Evolutionary conservation across 2,797 vertebrate species (phyloP).

Genomic region (Balearica regulorum): DNA sequence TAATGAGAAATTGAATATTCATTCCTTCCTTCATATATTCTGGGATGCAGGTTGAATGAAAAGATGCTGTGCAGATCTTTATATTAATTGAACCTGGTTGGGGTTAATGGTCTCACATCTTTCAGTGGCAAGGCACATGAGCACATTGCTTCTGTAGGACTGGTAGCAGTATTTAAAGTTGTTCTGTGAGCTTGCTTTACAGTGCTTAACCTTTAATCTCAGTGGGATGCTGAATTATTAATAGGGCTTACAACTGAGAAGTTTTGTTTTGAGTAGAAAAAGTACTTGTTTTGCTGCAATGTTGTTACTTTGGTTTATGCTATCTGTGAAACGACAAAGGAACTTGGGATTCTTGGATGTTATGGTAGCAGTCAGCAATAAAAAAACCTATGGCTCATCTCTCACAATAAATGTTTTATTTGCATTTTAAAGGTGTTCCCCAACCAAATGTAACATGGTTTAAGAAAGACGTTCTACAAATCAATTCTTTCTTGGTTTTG

Average conservation of each 20-base stretch:
- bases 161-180: not conserved
- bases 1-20: not conserved
- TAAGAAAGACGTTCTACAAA: slow-evolving; percentile 65
- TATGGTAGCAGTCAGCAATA: rapidly evolving
- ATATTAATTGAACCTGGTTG: not conserved
- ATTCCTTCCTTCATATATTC: not conserved
- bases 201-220: not conserved
- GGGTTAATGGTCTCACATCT: not conserved
- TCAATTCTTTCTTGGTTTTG: slow-evolving; percentile 56
- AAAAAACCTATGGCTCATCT: not conserved
- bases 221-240: not conserved
- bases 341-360: not conserved
- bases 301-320: not conserved
- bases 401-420: not conserved
- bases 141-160: not conserved
- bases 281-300: not conserved
- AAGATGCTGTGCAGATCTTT: not conserved
- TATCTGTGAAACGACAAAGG: not conserved
- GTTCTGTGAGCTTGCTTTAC: not conserved
- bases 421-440: slow-evolving; percentile 79
- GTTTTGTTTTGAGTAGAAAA: not conserved
- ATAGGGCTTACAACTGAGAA: not conserved
- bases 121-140: not conserved
- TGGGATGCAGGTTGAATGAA: not conserved
- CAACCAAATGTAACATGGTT: slow-evolving; percentile 80